phyloP scores from a whole-genome alignment of 2,888 invertebrate genomes.

The Tethea ocularis region DNA sequence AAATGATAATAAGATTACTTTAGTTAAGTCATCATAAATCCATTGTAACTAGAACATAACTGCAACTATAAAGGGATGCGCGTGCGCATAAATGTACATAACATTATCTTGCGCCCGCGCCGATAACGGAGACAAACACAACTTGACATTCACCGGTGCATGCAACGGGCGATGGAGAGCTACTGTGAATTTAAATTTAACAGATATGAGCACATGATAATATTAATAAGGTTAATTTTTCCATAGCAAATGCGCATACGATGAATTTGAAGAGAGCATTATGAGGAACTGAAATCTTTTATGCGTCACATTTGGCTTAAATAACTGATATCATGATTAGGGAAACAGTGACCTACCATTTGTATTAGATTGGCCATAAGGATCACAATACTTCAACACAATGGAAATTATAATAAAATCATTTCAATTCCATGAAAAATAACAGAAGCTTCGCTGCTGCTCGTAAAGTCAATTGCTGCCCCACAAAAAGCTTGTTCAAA shows the following conservation, averaged over 20 bases:
- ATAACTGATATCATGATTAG: too few relatives aligned
- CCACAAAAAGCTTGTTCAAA: background rate
- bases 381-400: background rate
- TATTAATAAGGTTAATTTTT: background rate
- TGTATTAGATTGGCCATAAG: too few relatives aligned
- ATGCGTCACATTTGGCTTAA: too few relatives aligned
- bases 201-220: background rate
- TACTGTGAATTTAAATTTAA: constrained; percentile 6
- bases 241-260: background rate
- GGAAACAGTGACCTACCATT: too few relatives aligned
- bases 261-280: background rate
- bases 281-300: background rate
- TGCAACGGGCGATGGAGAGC: constrained; percentile 7
- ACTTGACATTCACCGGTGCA: constrained; percentile 7
- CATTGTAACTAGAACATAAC: background rate
- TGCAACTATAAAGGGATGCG: constrained; percentile 7
- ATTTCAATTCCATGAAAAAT: background rate
- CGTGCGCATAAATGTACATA: background rate
- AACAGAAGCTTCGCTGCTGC: background rate
- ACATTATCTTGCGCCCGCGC: constrained; percentile 1
- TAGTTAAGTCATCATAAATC: background rate
- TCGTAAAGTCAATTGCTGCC: background rate
- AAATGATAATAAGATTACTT: too few relatives aligned
- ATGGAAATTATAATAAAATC: background rate
- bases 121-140: background rate